phyloP scores from a whole-genome alignment of 2,797 vertebrate genomes.

The Takifugu ocellatus region DNA sequence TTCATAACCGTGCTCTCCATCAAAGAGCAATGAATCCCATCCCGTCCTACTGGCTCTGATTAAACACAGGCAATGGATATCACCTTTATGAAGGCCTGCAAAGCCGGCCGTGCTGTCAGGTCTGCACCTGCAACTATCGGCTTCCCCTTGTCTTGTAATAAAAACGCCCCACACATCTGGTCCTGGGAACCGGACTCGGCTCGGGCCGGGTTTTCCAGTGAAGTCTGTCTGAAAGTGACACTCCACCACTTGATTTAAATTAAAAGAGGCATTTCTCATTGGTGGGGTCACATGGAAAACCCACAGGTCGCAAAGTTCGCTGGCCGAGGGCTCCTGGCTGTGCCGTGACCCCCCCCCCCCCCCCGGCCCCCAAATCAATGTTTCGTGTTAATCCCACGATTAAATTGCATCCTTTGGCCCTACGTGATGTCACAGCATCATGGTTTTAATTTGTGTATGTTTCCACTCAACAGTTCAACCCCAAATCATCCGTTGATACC shows the following conservation, averaged over 20 bases:
- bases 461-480: too few species aligned
- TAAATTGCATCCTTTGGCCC: slow-evolving; percentile 7
- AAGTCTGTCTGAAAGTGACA: slow-evolving; percentile 67
- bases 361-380: slow-evolving; percentile 33
- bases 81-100: slow-evolving; percentile 68
- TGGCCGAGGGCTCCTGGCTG: slow-evolving; percentile 49
- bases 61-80: slow-evolving; percentile 86
- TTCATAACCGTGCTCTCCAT: slow-evolving; percentile 86
- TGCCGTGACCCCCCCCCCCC: slow-evolving; percentile 54
- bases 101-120: slow-evolving; percentile 72
- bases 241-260: slow-evolving; percentile 81
- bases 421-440: too few species aligned
- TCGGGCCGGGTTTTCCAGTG: slow-evolving; percentile 41
- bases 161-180: slow-evolving; percentile 80
- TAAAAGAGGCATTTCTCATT: slow-evolving; percentile 78
- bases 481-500: too few species aligned
- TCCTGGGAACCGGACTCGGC: slow-evolving; percentile 47
- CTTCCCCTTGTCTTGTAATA: slow-evolving; percentile 77
- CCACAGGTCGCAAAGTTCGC: slow-evolving; percentile 67
- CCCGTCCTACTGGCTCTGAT: slow-evolving; percentile 89
- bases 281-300: slow-evolving; percentile 67
- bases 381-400: slow-evolving; percentile 34
- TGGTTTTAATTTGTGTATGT: too few species aligned
- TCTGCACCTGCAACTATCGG: slow-evolving; percentile 86
- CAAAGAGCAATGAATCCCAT: slow-evolving; percentile 92